Evolutionary conservation across 2,888 invertebrate species (phyloP), one percentile per base, ranked within the genome.

Genomic region (Drosophila ezoana): DNA sequence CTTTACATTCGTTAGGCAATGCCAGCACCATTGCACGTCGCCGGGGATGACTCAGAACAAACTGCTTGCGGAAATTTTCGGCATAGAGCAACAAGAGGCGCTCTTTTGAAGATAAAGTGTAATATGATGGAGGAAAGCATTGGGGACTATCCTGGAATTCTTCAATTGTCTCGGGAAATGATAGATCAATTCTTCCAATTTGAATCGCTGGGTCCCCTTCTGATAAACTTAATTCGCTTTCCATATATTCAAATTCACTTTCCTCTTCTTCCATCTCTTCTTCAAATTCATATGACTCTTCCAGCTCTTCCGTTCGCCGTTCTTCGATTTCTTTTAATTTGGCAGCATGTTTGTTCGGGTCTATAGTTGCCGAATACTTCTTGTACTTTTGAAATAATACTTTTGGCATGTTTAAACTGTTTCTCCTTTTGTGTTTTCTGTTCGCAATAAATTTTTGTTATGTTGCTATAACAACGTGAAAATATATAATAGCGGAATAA

Each of bases 31-130:
- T 87, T 0, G 96, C 95, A 71, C 94, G 94, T 52, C 96, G 93
- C 32, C 94, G 91, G 0, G 93, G 93, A 91, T 93, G 95, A 51
- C 93, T 92, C 57, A 93, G 92, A 58, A 93, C 92, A 91, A 94
- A 96, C 84, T 97, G 96, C 53, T 94, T 93, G 14, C 96, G 94
- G 89, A 97, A 97, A 91, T 96, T 96, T 91, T 97, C 96, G 0
- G 96, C 95, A 83, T 96, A 95, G 56, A 96, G 93, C 45, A 97
- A 90, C 10, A 96, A 89, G 13, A 96, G 90, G 52, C 95, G 94
- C 90, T 97, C 96, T 89, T 96, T 96, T 18, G 94, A 92, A 14
- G 93, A 94, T 77, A 95, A 94, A 2, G 93, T 94, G 60, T 94
- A 94, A 89, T 96, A 96, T 60, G 94, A 94, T 56, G 92, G 92